These are phyloP conservation scores for Ictalurus punctatus DNA, from an alignment of 2,113 vertebrate species.

Conservation along the genomic window DNA sequence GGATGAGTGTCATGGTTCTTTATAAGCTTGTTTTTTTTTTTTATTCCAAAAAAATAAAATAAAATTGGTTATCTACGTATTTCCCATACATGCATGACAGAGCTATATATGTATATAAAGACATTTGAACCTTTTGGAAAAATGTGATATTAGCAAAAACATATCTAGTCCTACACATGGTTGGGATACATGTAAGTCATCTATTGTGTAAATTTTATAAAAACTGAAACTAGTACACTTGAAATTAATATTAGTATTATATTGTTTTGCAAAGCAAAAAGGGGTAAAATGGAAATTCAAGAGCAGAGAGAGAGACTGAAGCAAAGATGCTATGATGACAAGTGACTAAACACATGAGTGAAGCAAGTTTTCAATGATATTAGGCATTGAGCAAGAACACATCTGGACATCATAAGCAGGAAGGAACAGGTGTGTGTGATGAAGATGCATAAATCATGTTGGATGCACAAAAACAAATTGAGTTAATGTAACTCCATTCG, in stretches of 20 bases:
- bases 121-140: not conserved
- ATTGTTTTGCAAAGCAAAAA: not conserved
- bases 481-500: not conserved
- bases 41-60: conserved; percentile 48
- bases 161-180: not conserved
- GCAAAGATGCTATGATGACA: not conserved
- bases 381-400: not conserved
- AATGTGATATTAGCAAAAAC: not conserved
- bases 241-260: not conserved
- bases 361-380: not conserved
- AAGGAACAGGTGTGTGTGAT: not conserved
- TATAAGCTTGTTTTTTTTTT: conserved; percentile 49
- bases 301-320: not conserved
- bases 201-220: not conserved
- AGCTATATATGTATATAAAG: too few relatives aligned
- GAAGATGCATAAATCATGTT: not conserved
- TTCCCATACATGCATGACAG: not conserved
- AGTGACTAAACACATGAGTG: not conserved
- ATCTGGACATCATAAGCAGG: not conserved
- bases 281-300: not conserved
- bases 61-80: conserved; percentile 49
- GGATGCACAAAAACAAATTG: not conserved
- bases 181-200: not conserved
- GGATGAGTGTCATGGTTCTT: conserved; percentile 50
- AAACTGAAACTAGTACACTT: not conserved